A percentile compares a stretch with the other conserved stretches of the same genome.
phyloP scores from a whole-genome alignment of 2,797 vertebrate genomes.

The Staurois parvus region DNA sequence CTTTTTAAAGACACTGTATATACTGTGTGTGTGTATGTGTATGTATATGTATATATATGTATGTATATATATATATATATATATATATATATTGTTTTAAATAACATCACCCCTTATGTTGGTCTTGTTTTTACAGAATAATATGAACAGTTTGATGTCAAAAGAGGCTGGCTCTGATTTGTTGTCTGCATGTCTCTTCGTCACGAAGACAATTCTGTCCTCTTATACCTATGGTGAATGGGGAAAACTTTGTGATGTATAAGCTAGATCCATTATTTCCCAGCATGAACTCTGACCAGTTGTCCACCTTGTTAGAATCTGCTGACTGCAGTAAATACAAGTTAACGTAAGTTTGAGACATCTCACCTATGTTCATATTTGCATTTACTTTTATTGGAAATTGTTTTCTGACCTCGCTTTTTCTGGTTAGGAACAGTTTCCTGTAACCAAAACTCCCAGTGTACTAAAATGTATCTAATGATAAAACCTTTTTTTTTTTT shows the following conservation, averaged over 20 bases:
- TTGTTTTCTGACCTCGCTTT: too few relatives aligned
- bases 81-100: too few relatives aligned
- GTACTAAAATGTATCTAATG: too few relatives aligned
- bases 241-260: constrained; percentile 26
- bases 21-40: too few relatives aligned
- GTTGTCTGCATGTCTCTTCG: constrained; percentile 45
- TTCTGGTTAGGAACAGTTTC: too few relatives aligned
- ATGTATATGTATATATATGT: too few relatives aligned
- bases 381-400: too few relatives aligned
- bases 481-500: too few relatives aligned
- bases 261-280: constrained; percentile 50
- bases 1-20: too few relatives aligned
- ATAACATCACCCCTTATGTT: too few relatives aligned
- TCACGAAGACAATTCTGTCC: neutral
- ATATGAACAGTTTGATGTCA: constrained; percentile 31
- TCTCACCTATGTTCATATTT: neutral
- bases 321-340: constrained; percentile 54
- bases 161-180: constrained; percentile 40
- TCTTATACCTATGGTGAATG: constrained; percentile 50
- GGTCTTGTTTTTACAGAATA: constrained; percentile 37
- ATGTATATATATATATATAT: too few relatives aligned
- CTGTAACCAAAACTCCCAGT: too few relatives aligned
- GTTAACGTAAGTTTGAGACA: constrained; percentile 59
- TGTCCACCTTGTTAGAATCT: constrained; percentile 40
- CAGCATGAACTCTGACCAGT: constrained; percentile 24